phyloP scores from a whole-genome alignment of 1,140 invertebrate species.

The Calycopis cecrops region DNA sequence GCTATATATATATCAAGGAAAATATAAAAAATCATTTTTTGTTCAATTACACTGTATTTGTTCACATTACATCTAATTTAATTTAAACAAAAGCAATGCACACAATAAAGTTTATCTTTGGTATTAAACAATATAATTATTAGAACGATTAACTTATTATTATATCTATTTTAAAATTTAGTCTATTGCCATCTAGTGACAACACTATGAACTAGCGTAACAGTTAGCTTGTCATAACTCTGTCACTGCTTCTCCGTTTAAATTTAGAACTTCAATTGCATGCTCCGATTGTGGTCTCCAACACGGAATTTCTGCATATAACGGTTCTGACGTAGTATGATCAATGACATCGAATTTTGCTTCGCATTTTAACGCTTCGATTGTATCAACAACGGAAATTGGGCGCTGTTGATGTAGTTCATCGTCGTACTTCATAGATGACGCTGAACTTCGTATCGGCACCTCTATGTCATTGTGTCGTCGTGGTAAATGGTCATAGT shows the following conservation, averaged over 20 bases:
- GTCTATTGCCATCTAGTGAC: slow-evolving; percentile 35
- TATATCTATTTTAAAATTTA: slow-evolving; percentile 4
- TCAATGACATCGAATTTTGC: slow-evolving; percentile 58
- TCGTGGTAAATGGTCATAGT: slow-evolving; percentile 67
- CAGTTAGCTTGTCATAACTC: slow-evolving; percentile 58
- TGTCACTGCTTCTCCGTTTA: slow-evolving; percentile 68
- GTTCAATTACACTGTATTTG: too few relatives aligned
- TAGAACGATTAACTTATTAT: slow-evolving; percentile 9
- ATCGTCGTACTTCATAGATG: slow-evolving; percentile 47
- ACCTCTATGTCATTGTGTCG: slow-evolving; percentile 47
- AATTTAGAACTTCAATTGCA: slow-evolving; percentile 55
- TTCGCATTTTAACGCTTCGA: slow-evolving; percentile 64
- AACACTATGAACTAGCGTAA: slow-evolving; percentile 22
- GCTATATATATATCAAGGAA: too few relatives aligned
- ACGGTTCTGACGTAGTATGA: slow-evolving; percentile 54
- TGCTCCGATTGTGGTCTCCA: slow-evolving; percentile 64
- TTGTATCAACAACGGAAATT: slow-evolving; percentile 47
- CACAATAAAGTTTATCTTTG: slow-evolving; percentile 17
- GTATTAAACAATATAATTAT: slow-evolving; percentile 2
- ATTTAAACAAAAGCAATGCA: too few relatives aligned
- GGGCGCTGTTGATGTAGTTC: slow-evolving; percentile 42
- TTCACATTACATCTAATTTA: too few relatives aligned
- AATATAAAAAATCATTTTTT: too few relatives aligned
- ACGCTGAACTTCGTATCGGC: slow-evolving; percentile 39
- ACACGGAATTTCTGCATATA: slow-evolving; percentile 71